Conservation (phyloP, 1,140 invertebrate species). For the Reticulitermes speratus region DNA sequence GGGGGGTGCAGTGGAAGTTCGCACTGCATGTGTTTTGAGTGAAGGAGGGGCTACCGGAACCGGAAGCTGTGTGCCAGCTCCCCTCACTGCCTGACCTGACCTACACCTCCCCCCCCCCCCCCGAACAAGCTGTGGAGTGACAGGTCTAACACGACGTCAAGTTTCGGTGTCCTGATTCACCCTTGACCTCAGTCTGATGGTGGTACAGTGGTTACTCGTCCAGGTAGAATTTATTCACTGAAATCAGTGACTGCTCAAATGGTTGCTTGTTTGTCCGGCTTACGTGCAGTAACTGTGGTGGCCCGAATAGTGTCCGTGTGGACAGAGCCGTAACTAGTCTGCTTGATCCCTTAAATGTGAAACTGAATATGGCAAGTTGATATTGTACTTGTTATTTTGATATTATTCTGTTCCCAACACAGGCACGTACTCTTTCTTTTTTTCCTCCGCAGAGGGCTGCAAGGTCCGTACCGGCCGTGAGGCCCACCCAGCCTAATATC, state of each 20-base stretch:
- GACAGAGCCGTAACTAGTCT: background rate
- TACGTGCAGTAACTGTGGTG: background rate
- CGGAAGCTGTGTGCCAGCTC: background rate
- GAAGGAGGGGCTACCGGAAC: background rate
- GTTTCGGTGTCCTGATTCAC: background rate
- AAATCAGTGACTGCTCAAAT: conserved; percentile 1
- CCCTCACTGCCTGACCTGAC: too few species aligned
- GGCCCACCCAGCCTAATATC: too few species aligned
- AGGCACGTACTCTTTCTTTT: too few species aligned
- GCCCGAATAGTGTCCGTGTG: background rate
- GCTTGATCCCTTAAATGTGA: too few species aligned
- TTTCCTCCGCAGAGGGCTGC: too few species aligned
- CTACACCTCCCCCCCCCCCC: background rate
- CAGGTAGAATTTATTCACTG: background rate
- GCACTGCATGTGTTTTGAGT: background rate
- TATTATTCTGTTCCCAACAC: too few species aligned
- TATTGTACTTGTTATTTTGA: too few species aligned
- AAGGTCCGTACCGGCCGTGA: too few species aligned
- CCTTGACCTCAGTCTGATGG: background rate
- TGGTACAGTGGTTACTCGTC: background rate
- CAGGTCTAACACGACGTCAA: background rate
- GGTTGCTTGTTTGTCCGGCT: background rate
- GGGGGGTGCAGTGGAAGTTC: too few species aligned
- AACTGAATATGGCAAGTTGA: too few species aligned
- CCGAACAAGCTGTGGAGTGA: background rate